Percentiles rank a stretch among this genome's conserved stretches.
Evolutionary conservation across 2,797 vertebrate genomes (phyloP).

Genomic region (Oreochromis mossambicus): DNA sequence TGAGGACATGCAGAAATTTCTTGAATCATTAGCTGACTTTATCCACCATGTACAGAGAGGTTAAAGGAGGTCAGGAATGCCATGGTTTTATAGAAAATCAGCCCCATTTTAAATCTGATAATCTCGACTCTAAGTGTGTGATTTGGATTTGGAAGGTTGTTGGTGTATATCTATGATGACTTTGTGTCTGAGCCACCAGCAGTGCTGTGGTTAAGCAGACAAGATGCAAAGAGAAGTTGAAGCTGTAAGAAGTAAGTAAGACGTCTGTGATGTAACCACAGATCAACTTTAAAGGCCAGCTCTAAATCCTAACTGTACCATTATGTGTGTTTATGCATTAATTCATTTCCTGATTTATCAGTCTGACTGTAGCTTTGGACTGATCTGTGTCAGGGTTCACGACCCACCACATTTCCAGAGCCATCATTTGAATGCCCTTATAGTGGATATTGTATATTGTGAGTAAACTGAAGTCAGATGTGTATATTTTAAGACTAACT

Average conservation of each 20-base stretch:
- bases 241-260: background rate
- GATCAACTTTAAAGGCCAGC: background rate
- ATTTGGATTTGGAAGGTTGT: background rate
- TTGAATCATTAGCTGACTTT: background rate
- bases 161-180: background rate
- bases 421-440: background rate
- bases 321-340: background rate
- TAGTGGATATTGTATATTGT: conserved; percentile 20
- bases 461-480: conserved; percentile 7
- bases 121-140: background rate
- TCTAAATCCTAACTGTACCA: background rate
- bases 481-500: conserved; percentile 43
- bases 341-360: background rate
- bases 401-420: background rate
- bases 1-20: background rate
- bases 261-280: background rate
- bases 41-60: background rate
- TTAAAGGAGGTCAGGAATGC: background rate
- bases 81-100: background rate
- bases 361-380: background rate
- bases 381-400: background rate
- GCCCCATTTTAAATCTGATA: background rate
- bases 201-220: background rate
- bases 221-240: background rate
- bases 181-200: background rate